These are phyloP conservation scores for Leptopilina syphax DNA, from an alignment of 2,888 invertebrate genomes.

Conservation along the genomic window DNA sequence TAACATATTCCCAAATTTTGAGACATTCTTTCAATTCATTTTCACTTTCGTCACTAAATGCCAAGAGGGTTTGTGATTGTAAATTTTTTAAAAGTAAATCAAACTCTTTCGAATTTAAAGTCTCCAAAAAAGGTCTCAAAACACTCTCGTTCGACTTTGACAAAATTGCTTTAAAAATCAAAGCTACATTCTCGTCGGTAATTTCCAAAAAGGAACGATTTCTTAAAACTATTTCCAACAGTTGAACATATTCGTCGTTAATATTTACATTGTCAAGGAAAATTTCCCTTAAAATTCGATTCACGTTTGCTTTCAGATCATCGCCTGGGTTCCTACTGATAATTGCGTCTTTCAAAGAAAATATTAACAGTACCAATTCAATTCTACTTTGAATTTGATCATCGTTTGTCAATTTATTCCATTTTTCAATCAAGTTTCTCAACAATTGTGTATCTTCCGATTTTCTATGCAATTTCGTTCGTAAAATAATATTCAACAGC, in stretches of 20 bases:
- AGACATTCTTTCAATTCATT: slow-evolving; percentile 10
- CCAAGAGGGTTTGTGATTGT: background rate
- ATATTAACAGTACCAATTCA: slow-evolving; percentile 3
- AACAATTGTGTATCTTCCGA: slow-evolving; percentile 7
- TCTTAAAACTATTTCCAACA: slow-evolving; percentile 24
- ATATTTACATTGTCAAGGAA: background rate
- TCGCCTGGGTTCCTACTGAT: background rate
- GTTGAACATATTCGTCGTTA: background rate
- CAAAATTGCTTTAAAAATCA: slow-evolving; percentile 11
- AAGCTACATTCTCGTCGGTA: background rate
- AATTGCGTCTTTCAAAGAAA: slow-evolving; percentile 10
- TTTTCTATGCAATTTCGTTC: slow-evolving; percentile 14
- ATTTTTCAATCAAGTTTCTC: slow-evolving; percentile 16
- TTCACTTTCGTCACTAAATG: background rate
- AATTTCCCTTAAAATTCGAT: slow-evolving; percentile 5
- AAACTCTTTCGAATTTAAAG: background rate
- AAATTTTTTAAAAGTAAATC: background rate
- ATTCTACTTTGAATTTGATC: background rate
- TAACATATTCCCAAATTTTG: slow-evolving; percentile 23
- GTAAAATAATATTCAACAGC: background rate
- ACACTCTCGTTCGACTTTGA: background rate
- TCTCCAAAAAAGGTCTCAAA: slow-evolving; percentile 26
- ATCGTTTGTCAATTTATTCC: background rate
- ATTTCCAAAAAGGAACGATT: slow-evolving; percentile 22
- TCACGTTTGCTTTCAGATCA: background rate